Evolutionary conservation across 2,888 invertebrate species (phyloP).

Genomic region (Dryocosmus kuriphilus): DNA sequence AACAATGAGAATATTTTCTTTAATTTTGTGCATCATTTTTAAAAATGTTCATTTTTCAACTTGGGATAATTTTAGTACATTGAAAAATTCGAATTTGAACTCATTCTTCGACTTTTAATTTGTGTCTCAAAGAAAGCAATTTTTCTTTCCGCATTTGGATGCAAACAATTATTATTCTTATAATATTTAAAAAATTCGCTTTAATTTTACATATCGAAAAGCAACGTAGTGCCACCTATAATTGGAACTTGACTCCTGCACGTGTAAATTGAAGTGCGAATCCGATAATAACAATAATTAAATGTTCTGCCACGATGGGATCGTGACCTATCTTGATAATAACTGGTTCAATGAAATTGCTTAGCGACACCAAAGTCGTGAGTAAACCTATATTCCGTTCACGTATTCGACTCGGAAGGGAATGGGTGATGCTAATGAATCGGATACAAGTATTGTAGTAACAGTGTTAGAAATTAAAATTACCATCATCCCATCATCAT

Average conservation of each 20-base stretch:
- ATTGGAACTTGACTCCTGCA: background rate
- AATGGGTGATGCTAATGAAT: slow-evolving; percentile 13
- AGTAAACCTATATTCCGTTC: slow-evolving; percentile 34
- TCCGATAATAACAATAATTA: slow-evolving; percentile 33
- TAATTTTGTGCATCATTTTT: too few relatives aligned
- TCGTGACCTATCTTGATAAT: slow-evolving; percentile 11
- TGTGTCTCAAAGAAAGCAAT: background rate
- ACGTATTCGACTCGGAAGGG: background rate
- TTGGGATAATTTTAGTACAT: too few relatives aligned
- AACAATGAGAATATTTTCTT: too few relatives aligned
- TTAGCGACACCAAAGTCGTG: slow-evolving; percentile 24
- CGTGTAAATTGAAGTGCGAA: slow-evolving; percentile 15
- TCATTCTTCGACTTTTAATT: too few relatives aligned
- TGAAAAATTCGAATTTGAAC: too few relatives aligned
- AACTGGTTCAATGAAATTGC: slow-evolving; percentile 33
- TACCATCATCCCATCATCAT: background rate
- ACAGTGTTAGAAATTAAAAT: background rate
- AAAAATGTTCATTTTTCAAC: too few relatives aligned
- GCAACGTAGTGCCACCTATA: too few relatives aligned
- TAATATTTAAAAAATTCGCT: background rate
- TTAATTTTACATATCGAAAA: background rate
- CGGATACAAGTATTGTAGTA: background rate
- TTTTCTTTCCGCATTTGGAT: background rate
- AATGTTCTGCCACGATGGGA: background rate
- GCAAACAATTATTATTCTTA: background rate